These are phyloP conservation scores for Monopterus albus DNA, from an alignment of 2,113 vertebrate species.

Conservation along the genomic window DNA sequence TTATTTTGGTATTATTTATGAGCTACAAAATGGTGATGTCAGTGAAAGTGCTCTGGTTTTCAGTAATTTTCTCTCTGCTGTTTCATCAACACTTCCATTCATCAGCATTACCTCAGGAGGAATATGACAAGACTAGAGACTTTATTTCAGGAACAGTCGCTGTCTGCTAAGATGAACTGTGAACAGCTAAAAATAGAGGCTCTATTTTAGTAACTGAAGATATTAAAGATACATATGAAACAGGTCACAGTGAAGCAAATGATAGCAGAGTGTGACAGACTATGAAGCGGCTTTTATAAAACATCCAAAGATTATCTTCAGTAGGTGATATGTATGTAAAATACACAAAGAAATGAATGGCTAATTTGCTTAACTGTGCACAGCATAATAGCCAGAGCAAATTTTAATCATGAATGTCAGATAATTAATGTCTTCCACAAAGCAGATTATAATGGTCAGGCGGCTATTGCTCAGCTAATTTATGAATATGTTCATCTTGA, in stretches of 20 bases:
- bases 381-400: slow-evolving; percentile 49
- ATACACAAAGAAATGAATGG: slow-evolving; percentile 25
- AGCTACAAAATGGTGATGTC: slow-evolving; percentile 36
- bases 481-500: slow-evolving; percentile 47
- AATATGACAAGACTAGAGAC: slow-evolving; percentile 55
- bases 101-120: slow-evolving; percentile 48
- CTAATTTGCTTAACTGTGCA: slow-evolving; percentile 40
- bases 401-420: slow-evolving; percentile 65
- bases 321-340: slow-evolving; percentile 23
- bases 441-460: slow-evolving; percentile 42
- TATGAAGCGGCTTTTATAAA: slow-evolving; percentile 39
- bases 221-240: slow-evolving; percentile 77
- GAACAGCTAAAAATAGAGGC: slow-evolving; percentile 77
- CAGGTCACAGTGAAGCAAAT: slow-evolving; percentile 54
- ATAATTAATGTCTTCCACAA: slow-evolving; percentile 64
- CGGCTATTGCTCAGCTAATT: slow-evolving; percentile 46
- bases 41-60: slow-evolving; percentile 14
- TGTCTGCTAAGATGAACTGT: slow-evolving; percentile 73
- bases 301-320: slow-evolving; percentile 40
- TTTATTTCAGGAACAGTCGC: slow-evolving; percentile 71
- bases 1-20: slow-evolving; percentile 26
- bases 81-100: slow-evolving; percentile 62
- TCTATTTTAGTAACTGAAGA: slow-evolving; percentile 73
- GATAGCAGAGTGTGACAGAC: slow-evolving; percentile 34
- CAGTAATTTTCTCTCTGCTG: slow-evolving; percentile 14